Percentiles rank a stretch among this genome's conserved stretches.
phyloP scores from a whole-genome alignment of 2,888 invertebrate species.

The Mimumesa dahlbomi region DNA sequence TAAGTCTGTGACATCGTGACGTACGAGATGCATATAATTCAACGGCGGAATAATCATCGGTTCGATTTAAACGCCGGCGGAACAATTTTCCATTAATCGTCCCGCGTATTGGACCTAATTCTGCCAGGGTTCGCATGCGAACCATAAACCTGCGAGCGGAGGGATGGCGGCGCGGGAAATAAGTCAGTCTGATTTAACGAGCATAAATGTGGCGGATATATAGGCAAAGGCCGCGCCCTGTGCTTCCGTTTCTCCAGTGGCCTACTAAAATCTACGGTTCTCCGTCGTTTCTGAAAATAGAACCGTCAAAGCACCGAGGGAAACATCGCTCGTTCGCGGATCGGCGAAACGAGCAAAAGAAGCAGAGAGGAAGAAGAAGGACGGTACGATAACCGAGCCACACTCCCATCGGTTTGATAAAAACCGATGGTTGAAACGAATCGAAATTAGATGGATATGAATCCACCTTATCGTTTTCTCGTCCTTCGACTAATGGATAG shows the following conservation, averaged over 20 bases:
- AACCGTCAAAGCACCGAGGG: conserved; percentile 41
- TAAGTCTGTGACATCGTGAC: too few species aligned
- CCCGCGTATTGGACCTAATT: conserved; percentile 19
- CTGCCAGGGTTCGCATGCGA: conserved; percentile 24
- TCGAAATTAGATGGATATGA: conserved; percentile 30
- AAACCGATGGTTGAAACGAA: neutral
- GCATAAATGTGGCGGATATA: conserved; percentile 40
- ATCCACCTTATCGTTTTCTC: conserved; percentile 9
- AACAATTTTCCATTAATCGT: neutral
- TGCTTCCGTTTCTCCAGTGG: conserved; percentile 64
- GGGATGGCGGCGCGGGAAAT: conserved; percentile 28
- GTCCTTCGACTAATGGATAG: conserved; percentile 47
- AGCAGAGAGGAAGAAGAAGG: conserved; percentile 10
- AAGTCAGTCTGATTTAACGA: conserved; percentile 47
- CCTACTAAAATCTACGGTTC: conserved; percentile 62
- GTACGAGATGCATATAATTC: too few species aligned
- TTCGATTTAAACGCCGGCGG: neutral
- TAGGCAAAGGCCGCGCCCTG: conserved; percentile 57
- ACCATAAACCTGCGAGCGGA: conserved; percentile 6
- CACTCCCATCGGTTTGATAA: conserved; percentile 10
- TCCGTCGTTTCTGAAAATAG: conserved; percentile 60
- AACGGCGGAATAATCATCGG: too few species aligned
- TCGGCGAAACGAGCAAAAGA: too few species aligned
- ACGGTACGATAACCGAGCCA: conserved; percentile 8
- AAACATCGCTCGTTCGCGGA: conserved; percentile 15